A percentile compares a stretch with the other conserved stretches of the same genome.
These are phyloP conservation scores for Hylaeus anthracinus DNA, from an alignment of 1,140 invertebrate genomes.

Conservation along the genomic window DNA sequence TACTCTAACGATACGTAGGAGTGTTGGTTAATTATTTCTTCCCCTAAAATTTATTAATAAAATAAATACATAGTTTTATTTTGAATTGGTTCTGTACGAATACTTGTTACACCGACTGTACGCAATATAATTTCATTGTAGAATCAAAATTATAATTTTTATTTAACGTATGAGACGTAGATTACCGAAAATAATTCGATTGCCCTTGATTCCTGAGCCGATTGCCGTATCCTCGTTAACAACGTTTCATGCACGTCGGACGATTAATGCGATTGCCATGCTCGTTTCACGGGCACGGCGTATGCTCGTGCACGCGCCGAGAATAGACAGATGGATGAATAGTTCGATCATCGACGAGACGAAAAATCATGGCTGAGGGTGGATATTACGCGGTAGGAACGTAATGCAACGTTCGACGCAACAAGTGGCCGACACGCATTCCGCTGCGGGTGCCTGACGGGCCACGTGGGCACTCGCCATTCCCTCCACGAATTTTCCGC, in stretches of 20 bases:
- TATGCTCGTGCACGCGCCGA: background rate
- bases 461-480: background rate
- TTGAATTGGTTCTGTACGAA: no score
- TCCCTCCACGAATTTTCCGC: no score
- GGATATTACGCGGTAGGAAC: no score
- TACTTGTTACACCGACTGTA: no score
- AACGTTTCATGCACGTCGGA: background rate
- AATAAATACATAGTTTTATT: no score
- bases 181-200: constrained; percentile 19
- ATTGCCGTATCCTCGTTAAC: background rate
- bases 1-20: no score
- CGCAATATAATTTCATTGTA: no score
- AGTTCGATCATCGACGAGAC: background rate
- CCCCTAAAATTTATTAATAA: no score
- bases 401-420: constrained; percentile 30
- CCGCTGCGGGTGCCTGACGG: background rate
- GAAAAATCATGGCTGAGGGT: background rate
- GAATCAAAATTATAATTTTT: no score
- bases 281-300: background rate
- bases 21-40: no score
- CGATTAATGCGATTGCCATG: background rate
- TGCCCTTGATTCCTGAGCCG: background rate
- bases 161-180: no score
- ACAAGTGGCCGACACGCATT: constrained; percentile 55
- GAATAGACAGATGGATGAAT: background rate